phyloP scores from a whole-genome alignment of 2,113 vertebrate genomes.

The Pandion haliaetus region DNA sequence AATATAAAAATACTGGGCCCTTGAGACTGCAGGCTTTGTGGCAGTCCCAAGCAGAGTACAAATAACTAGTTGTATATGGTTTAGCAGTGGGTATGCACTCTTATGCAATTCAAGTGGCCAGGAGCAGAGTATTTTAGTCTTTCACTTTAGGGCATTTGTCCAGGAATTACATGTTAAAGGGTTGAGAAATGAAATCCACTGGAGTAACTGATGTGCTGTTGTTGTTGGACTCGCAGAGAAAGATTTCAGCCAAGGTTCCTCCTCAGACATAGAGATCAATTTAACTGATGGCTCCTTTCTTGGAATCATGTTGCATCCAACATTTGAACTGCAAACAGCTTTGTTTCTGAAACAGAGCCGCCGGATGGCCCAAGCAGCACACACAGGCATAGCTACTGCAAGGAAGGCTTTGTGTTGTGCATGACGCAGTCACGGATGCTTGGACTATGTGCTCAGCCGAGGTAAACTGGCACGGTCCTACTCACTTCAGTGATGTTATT shows the following conservation, averaged over 20 bases:
- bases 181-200: constrained; percentile 47
- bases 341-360: background rate
- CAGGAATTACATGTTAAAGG: constrained; percentile 46
- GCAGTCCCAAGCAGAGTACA: background rate
- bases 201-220: constrained; percentile 54
- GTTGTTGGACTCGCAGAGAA: background rate
- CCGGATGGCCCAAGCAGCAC: background rate
- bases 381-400: background rate
- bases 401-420: background rate
- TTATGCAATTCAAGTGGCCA: background rate
- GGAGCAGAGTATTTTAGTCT: background rate
- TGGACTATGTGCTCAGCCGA: background rate
- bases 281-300: constrained; percentile 44
- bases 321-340: background rate
- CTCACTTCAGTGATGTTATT: background rate
- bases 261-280: constrained; percentile 30
- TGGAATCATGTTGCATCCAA: background rate
- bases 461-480: background rate
- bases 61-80: background rate
- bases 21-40: background rate
- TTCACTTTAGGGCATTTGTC: constrained; percentile 17
- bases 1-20: constrained; percentile 3
- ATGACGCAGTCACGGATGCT: rapidly evolving
- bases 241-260: constrained; percentile 44
- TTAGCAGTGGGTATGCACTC: background rate